phyloP scores from a whole-genome alignment of 2,888 invertebrate genomes.

The Dimorphilus gyrociliatus region DNA sequence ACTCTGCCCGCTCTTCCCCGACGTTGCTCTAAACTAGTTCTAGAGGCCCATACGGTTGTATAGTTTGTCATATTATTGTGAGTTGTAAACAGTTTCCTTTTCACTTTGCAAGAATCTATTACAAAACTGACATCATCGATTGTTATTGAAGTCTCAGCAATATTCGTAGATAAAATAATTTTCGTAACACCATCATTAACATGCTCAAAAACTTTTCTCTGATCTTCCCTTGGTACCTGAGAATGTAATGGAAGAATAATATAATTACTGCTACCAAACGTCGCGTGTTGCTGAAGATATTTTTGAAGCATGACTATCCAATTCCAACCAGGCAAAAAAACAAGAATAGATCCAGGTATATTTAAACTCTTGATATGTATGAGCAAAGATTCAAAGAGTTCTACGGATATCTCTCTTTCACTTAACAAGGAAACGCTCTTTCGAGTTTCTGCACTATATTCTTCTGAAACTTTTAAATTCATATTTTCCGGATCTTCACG shows the following conservation, averaged over 20 bases:
- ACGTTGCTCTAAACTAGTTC: conserved; percentile 82
- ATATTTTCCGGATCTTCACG: conserved; percentile 41
- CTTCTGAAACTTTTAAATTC: conserved; percentile 46
- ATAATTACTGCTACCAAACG: conserved; percentile 53
- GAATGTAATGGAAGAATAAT: conserved; percentile 85
- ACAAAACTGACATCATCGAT: conserved; percentile 97
- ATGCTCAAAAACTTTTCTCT: conserved; percentile 70
- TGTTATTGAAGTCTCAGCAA: conserved; percentile 93
- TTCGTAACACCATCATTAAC: conserved; percentile 70
- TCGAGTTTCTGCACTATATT: conserved; percentile 44
- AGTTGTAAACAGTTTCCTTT: conserved; percentile 90
- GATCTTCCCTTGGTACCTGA: conserved; percentile 85
- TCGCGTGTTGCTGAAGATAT: conserved; percentile 55
- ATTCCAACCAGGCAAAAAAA: conserved; percentile 95
- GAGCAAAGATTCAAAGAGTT: conserved; percentile 64
- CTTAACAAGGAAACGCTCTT: conserved; percentile 57
- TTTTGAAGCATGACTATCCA: conserved; percentile 79
- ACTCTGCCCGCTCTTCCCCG: conserved; percentile 91
- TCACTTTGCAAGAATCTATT: conserved; percentile 88
- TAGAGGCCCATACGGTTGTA: conserved; percentile 77
- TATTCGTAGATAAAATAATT: conserved; percentile 91
- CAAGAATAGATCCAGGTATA: conserved; percentile 65
- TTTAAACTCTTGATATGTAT: conserved; percentile 40
- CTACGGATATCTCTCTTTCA: conserved; percentile 82
- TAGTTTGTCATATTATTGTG: conserved; percentile 98